Conservation (phyloP, 2,113 vertebrate species). For the Gymnocephalus cernua region DNA sequence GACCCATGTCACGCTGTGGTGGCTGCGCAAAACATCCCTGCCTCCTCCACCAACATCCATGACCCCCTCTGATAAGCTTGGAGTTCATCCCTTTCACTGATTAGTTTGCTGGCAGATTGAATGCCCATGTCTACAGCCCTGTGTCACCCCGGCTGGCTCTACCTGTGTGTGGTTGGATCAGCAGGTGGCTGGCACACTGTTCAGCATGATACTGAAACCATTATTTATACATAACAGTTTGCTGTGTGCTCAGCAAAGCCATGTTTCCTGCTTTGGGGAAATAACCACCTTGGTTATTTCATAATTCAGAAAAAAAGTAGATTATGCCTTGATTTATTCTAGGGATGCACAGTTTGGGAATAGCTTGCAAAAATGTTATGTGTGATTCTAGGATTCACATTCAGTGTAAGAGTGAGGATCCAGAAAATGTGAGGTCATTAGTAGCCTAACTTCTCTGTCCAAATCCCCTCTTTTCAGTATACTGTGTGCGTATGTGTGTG, state of each 20-base stretch:
- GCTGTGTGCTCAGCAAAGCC: slow-evolving; percentile 53
- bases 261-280: slow-evolving; percentile 27
- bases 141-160: slow-evolving; percentile 74
- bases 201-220: slow-evolving; percentile 79
- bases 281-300: slow-evolving; percentile 30
- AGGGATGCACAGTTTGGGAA: slow-evolving; percentile 28
- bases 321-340: slow-evolving; percentile 27
- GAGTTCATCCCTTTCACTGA: slow-evolving; percentile 82
- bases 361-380: slow-evolving; percentile 28
- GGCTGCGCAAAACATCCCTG: slow-evolving; percentile 73
- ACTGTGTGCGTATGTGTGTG: slow-evolving; percentile 43
- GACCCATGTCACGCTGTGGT: slow-evolving; percentile 69
- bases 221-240: slow-evolving; percentile 72
- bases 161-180: slow-evolving; percentile 77
- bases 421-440: slow-evolving; percentile 78
- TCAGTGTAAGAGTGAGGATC: slow-evolving; percentile 35
- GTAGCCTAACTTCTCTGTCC: slow-evolving; percentile 66
- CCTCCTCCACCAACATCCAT: slow-evolving; percentile 77
- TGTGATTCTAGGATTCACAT: slow-evolving; percentile 54
- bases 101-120: slow-evolving; percentile 83
- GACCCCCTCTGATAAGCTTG: slow-evolving; percentile 78
- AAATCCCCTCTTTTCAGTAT: slow-evolving; percentile 57
- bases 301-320: slow-evolving; percentile 38
- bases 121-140: slow-evolving; percentile 71
- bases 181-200: slow-evolving; percentile 76